These are phyloP conservation scores for Upupa epops DNA, from an alignment of 2,113 vertebrate species.

Conservation along the genomic window DNA sequence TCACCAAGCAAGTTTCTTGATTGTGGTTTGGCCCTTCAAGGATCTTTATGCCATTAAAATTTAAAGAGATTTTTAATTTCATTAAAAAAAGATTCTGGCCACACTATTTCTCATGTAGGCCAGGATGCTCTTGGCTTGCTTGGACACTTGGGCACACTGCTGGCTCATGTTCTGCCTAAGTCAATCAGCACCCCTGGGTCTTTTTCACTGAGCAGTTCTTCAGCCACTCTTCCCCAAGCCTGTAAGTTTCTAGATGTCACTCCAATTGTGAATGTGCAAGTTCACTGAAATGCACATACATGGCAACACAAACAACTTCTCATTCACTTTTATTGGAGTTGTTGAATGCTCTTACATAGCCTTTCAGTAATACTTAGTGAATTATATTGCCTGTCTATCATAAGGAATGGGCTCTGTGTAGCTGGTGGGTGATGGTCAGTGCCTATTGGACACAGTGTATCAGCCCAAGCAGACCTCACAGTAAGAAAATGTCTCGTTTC, in stretches of 20 bases:
- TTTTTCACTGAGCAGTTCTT: too few relatives aligned
- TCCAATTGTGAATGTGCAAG: rapidly evolving
- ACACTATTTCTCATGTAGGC: too few relatives aligned
- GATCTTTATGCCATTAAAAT: neutral
- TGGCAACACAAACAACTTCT: neutral
- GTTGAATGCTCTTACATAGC: neutral
- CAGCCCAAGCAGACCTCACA: neutral
- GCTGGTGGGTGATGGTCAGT: neutral
- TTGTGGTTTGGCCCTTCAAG: neutral
- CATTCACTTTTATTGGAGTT: neutral
- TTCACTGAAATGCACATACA: neutral
- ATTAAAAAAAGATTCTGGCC: neutral
- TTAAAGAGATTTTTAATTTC: rapidly evolving
- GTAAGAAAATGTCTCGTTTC: neutral
- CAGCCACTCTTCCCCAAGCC: too few relatives aligned
- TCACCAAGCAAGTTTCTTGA: neutral
- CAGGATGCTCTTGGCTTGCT: too few relatives aligned
- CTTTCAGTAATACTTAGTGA: neutral
- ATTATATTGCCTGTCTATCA: neutral
- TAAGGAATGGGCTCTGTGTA: neutral
- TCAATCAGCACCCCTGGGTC: too few relatives aligned
- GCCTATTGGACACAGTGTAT: neutral
- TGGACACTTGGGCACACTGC: too few relatives aligned
- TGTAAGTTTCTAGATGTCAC: neutral
- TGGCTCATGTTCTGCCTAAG: too few relatives aligned